Evolutionary conservation across 2,888 invertebrate species (phyloP).

Genomic region (Oligia fasciuncula): DNA sequence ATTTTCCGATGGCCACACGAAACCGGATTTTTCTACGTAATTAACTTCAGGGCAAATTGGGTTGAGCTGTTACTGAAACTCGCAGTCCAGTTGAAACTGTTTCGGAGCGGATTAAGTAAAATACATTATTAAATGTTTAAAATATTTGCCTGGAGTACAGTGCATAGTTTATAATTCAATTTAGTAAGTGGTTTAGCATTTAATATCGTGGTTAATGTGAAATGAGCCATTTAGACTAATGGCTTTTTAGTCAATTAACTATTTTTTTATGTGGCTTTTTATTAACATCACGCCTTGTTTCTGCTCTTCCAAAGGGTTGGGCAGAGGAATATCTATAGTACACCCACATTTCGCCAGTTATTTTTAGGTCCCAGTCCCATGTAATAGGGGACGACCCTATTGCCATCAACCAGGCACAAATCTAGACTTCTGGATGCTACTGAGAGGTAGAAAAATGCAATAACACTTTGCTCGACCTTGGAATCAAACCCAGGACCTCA

Average conservation of each 20-base stretch:
- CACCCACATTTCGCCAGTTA: too few species aligned
- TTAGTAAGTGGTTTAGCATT: conserved; percentile 51
- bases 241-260: conserved; percentile 10
- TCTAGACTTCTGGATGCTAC: too few species aligned
- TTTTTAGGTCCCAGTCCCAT: too few species aligned
- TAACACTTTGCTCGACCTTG: too few species aligned
- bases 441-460: too few species aligned
- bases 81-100: conserved; percentile 22
- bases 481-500: too few species aligned
- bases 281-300: too few species aligned
- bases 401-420: too few species aligned
- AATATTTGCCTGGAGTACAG: conserved; percentile 36
- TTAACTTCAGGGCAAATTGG: conserved; percentile 40
- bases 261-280: background rate
- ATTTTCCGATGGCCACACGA: conserved; percentile 18
- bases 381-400: too few species aligned
- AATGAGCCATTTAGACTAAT: conserved; percentile 36
- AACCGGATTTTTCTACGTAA: conserved; percentile 44
- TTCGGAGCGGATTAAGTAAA: conserved; percentile 35
- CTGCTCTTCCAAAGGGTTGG: too few species aligned
- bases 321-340: too few species aligned
- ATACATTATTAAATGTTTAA: conserved; percentile 34
- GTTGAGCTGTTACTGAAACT: conserved; percentile 23
- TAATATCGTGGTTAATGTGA: conserved; percentile 33
- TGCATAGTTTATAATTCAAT: conserved; percentile 45